These are phyloP conservation scores for Xiphophorus hellerii DNA, from an alignment of 2,113 vertebrate genomes.

Conservation along the genomic window DNA sequence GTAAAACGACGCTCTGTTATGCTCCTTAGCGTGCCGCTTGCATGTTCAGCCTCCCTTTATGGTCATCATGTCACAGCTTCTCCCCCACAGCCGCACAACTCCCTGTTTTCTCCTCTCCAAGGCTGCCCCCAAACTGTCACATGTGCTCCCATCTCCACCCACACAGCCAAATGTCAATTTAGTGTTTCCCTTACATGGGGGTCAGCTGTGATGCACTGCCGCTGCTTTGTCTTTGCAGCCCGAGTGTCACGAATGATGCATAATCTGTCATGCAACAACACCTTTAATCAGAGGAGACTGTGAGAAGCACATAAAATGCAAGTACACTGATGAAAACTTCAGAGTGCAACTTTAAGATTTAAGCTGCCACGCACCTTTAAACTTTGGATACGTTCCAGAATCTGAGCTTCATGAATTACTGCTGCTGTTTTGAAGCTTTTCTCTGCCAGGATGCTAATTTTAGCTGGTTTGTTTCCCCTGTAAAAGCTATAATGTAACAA, in stretches of 20 bases:
- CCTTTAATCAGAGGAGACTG: neutral
- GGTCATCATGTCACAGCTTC: slow-evolving; percentile 40
- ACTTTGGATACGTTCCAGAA: neutral
- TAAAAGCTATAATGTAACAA: neutral
- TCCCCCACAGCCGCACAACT: neutral
- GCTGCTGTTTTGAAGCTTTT: neutral
- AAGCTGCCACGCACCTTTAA: neutral
- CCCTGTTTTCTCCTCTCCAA: slow-evolving; percentile 39
- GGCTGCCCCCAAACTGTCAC: slow-evolving; percentile 79
- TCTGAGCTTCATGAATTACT: neutral
- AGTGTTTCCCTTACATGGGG: slow-evolving; percentile 55
- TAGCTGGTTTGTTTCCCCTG: neutral
- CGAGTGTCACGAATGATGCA: neutral
- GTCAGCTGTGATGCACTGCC: slow-evolving; percentile 31
- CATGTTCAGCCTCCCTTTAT: slow-evolving; percentile 61
- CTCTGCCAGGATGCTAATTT: neutral
- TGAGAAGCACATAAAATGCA: neutral
- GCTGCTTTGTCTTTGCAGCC: slow-evolving; percentile 14
- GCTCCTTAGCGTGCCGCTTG: slow-evolving; percentile 44
- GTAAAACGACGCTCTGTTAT: slow-evolving; percentile 1
- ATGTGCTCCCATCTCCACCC: slow-evolving; percentile 65
- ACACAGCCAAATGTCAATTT: slow-evolving; percentile 61
- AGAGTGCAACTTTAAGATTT: too few species aligned
- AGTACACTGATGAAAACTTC: neutral
- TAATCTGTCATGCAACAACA: neutral